phyloP scores from a whole-genome alignment of 2,113 vertebrate species.

The Origma solitaria region DNA sequence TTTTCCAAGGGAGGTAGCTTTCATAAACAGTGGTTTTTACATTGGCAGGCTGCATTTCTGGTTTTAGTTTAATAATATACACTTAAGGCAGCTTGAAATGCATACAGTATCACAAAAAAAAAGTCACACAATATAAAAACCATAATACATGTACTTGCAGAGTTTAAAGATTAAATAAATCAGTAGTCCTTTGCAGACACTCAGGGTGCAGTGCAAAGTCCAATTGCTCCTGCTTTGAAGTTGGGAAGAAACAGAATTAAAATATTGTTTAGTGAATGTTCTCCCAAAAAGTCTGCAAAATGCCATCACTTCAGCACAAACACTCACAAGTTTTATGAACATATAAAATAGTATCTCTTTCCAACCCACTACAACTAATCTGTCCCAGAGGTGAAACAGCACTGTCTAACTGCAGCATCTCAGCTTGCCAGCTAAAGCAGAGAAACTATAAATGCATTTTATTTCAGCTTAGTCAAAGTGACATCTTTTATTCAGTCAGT shows the following conservation, averaged over 20 bases:
- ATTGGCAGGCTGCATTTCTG: neutral
- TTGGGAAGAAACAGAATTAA: slow-evolving; percentile 3
- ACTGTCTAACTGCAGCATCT: neutral
- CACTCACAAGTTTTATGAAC: neutral
- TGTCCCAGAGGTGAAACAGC: neutral
- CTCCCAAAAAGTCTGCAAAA: neutral
- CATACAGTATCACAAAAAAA: neutral
- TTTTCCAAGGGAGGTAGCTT: neutral
- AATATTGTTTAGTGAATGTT: neutral
- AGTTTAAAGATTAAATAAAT: slow-evolving; percentile 26
- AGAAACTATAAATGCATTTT: neutral
- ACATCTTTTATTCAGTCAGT: neutral
- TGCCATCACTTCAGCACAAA: neutral
- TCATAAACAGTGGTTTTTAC: neutral
- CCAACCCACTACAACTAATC: neutral
- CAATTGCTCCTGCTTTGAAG: slow-evolving; percentile 8
- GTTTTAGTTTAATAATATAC: neutral
- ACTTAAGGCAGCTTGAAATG: neutral
- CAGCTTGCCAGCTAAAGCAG: neutral
- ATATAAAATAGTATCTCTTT: neutral
- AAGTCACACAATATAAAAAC: neutral
- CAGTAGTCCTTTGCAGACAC: slow-evolving; percentile 16
- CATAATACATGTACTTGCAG: neutral
- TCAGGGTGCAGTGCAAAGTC: slow-evolving; percentile 14
- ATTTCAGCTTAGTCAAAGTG: neutral